Percentiles rank a stretch among this genome's conserved stretches.
Conservation (phyloP, 2,888 invertebrate species). For the Dynastes hyllus region DNA sequence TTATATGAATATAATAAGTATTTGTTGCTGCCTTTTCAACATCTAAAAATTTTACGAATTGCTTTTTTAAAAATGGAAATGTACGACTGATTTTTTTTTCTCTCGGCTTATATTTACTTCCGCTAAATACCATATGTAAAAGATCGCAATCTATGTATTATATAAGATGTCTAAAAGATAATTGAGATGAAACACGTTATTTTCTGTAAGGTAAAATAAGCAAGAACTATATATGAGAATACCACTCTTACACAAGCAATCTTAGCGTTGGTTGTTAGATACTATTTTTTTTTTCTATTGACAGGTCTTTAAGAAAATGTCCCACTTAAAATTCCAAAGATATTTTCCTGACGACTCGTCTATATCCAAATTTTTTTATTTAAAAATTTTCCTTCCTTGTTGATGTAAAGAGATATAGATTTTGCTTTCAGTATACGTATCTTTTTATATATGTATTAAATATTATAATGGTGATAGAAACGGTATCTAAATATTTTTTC, state of each 20-base stretch:
- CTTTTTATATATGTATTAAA: slow-evolving; percentile 51
- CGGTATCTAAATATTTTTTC: slow-evolving; percentile 69
- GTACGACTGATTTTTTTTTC: background rate
- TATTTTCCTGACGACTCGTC: too few relatives aligned
- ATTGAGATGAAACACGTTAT: background rate
- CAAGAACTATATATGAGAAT: slow-evolving; percentile 67
- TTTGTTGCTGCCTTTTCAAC: too few relatives aligned
- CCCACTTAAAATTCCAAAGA: too few relatives aligned
- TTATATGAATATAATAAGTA: too few relatives aligned
- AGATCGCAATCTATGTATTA: background rate
- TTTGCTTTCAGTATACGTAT: slow-evolving; percentile 64
- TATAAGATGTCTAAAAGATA: too few relatives aligned
- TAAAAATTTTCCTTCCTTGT: slow-evolving; percentile 60
- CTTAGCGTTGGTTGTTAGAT: slow-evolving; percentile 35
- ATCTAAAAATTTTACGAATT: too few relatives aligned
- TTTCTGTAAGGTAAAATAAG: slow-evolving; percentile 59
- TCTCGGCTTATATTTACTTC: background rate
- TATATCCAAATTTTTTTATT: slow-evolving; percentile 38
- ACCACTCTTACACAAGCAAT: slow-evolving; percentile 66
- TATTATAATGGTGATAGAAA: slow-evolving; percentile 66
- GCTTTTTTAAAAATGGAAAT: background rate
- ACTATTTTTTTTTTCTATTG: too few relatives aligned
- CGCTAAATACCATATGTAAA: background rate
- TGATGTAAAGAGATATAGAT: slow-evolving; percentile 59
- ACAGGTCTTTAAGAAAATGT: too few relatives aligned